Percentiles rank a stretch among this genome's conserved stretches.
Evolutionary conservation across 2,797 vertebrate genomes (phyloP).

Genomic region (Emys orbicularis): DNA sequence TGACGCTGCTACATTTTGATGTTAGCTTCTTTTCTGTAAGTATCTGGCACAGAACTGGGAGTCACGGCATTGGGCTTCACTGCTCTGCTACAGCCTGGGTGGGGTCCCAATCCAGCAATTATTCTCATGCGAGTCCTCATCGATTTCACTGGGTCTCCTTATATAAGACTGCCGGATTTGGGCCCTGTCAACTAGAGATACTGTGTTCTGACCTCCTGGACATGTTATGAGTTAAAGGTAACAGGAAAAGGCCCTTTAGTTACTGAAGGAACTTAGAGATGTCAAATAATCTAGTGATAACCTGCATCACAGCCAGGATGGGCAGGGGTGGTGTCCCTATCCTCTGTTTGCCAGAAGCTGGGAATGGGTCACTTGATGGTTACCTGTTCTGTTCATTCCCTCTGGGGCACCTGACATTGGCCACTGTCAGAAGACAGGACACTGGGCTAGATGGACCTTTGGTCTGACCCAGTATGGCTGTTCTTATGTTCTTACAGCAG

Average conservation of each 20-base stretch:
- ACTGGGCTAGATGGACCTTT: no score
- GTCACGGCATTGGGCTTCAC: not conserved
- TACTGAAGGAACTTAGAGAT: not conserved
- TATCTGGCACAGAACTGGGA: not conserved
- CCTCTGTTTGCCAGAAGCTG: no score
- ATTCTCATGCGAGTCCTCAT: not conserved
- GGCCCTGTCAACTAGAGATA: not conserved
- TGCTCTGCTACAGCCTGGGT: not conserved
- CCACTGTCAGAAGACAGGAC: no score
- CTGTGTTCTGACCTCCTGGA: not conserved
- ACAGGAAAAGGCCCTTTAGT: not conserved
- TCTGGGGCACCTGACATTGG: no score
- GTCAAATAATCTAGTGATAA: not conserved
- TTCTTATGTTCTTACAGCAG: no score
- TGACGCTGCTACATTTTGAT: slow-evolving; percentile 98
- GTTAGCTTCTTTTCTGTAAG: slow-evolving; percentile 95
- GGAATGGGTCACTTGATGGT: no score
- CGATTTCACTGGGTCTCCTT: not conserved
- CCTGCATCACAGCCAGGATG: not conserved
- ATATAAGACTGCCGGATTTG: not conserved
- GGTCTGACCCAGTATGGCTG: no score
- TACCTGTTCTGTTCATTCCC: no score
- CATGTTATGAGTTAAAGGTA: not conserved
- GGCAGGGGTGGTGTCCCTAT: no score
- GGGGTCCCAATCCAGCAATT: not conserved